Percentiles rank a stretch among this genome's conserved stretches.
phyloP scores from a whole-genome alignment of 2,797 vertebrate species.

The Podargus strigoides region DNA sequence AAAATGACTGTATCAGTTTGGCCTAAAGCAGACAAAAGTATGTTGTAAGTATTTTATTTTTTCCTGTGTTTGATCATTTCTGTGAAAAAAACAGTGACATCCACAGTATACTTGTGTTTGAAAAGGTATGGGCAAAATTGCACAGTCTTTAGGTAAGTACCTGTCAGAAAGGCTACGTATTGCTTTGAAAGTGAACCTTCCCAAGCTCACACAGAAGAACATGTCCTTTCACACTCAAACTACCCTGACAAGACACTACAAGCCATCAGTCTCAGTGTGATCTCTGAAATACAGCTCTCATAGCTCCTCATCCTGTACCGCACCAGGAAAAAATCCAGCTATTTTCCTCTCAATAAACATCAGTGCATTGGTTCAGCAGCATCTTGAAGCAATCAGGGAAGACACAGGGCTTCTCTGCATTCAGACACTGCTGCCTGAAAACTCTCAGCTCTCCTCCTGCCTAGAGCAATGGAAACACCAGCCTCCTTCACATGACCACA shows the following conservation, averaged over 20 bases:
- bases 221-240: background rate
- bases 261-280: background rate
- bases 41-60: background rate
- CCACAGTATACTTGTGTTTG: background rate
- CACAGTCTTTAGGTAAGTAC: background rate
- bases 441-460: background rate
- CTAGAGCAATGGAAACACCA: background rate
- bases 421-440: background rate
- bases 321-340: background rate
- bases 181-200: background rate
- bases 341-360: background rate
- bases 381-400: background rate
- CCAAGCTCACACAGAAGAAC: background rate
- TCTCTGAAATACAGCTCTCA: background rate
- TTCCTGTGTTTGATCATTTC: background rate
- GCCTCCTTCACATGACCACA: background rate
- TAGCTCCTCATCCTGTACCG: background rate
- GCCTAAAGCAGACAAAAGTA: background rate
- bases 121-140: background rate
- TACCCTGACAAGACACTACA: background rate
- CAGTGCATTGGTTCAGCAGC: background rate
- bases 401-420: background rate
- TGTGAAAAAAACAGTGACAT: background rate
- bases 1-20: background rate
- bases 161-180: background rate